Base-by-base conservation (phyloP, 2,113 vertebrate genomes). In the Campylorhamphus procurvoides region DNA sequence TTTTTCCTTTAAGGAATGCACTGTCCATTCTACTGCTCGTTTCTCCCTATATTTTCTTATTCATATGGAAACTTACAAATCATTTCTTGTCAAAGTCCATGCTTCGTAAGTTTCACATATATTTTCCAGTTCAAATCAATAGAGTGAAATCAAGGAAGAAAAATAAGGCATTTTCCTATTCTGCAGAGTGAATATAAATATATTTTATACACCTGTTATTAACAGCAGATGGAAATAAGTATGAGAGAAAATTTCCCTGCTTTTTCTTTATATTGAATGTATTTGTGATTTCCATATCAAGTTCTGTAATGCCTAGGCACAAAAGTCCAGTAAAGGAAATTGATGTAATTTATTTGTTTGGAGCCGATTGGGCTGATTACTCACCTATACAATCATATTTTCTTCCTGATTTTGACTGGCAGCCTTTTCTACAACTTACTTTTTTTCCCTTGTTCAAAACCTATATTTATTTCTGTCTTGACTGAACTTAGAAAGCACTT, bases 91-190 rank as follows among this genome's bases (percentile, higher is more conserved):
- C 20, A 74, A 94, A 92, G 22, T 89, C 67, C 68, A 22, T 76
- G 11, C 22, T 80, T 93, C 40, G 14, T 50, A 95, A 94, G 37
- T 58, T 16, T 6, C 31, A 64, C 9, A 50, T 68, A 33, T 75
- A 73, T 93, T 92, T 96, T 95, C 69, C 13, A 59, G 22, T 52
- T 87, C 59, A 91, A 94, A 89, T 62, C 59, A 83, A 49, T 16
- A 77, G 3, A 73, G 18, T 17, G 91, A 89, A 87, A 79, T 64
- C 17, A 53, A 94, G 59, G 60, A n/a, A 71, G 40, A 19, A 86
- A 6, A 89, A 55, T 23, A 71, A 39, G 39, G 6, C 8, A 23
- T 44, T 92, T 93, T 17, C 27, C 2, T 55, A 20, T 55, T 81
- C 31, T 81, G 3, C 18, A 37, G 28, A 60, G 6, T 44, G 39